Evolutionary conservation across 2,888 invertebrate species (phyloP), one percentile per base, ranked within the genome.

Genomic region (Acronicta aceris): DNA sequence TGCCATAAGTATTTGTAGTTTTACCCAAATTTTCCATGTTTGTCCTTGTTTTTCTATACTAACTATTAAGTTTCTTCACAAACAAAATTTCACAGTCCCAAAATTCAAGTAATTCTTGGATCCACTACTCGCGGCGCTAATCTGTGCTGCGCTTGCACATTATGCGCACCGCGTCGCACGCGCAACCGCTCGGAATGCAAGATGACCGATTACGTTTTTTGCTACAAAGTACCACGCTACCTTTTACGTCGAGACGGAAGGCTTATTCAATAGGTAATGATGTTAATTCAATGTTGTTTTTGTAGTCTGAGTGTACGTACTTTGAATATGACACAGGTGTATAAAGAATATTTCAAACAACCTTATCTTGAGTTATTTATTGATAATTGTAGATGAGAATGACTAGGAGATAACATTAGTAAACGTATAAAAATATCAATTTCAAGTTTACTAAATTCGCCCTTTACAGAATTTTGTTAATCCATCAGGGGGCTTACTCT

Each of bases 191-290:
- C 58, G 75, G 83, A 80, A 83, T 83, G 74, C 78, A 45, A 76
- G 83, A 83, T 83, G 79, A 77, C 76, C 78, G 84, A 83, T 83
- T 81, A 74, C 17, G 59, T 66, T 72, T 78, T 78, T 79, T 78
- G 64, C 73, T 47, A 48, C 72, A 41, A 36, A 40, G 48, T 68
- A 55, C 53, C 33, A 15, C 38, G 15, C 50, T 27, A 13, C 57
- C 61, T 60, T 55, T 56, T 68, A 50, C 21, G 48, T 52, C 8
- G 25, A 47, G 50, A 59, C 52, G 49, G 68, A 52, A 73, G 54
- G 33, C 47, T 53, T 49, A 51, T 73, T 73, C 47, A 30, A 59
- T 53, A 38, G 7, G n/a, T 38, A 43, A 69, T 36, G 25, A 10
- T 57, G 21, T 41, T 62, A 43, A 69, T 54, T 54, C 21, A 25